Conservation (phyloP, 2,888 invertebrate genomes). For the Hyalella azteca region DNA sequence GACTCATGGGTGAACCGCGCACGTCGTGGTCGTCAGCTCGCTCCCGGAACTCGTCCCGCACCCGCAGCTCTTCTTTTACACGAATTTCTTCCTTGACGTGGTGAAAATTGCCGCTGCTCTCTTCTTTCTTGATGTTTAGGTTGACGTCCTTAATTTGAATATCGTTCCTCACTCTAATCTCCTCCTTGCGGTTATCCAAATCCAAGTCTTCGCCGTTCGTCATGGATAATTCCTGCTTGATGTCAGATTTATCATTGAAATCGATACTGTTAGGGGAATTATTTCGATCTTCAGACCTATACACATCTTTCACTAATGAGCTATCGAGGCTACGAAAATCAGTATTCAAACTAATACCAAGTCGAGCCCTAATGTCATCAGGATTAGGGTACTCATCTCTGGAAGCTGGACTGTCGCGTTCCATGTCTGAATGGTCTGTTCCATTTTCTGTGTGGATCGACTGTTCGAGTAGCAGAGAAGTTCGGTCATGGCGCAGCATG, state of each 20-base stretch:
- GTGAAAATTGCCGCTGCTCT: background rate
- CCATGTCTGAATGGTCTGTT: conserved; percentile 56
- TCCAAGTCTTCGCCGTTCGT: conserved; percentile 23
- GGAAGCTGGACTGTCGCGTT: conserved; percentile 43
- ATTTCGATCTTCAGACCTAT: conserved; percentile 49
- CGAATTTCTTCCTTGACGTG: conserved; percentile 48
- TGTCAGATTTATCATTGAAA: conserved; percentile 46
- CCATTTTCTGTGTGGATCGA: conserved; percentile 51
- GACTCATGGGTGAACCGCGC: conserved; percentile 48
- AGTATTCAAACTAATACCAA: conserved; percentile 13
- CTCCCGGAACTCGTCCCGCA: conserved; percentile 56
- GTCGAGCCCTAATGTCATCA: background rate
- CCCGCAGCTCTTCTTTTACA: conserved; percentile 57
- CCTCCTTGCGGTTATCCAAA: conserved; percentile 1
- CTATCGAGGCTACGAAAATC: conserved; percentile 38
- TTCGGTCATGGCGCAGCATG: conserved; percentile 49
- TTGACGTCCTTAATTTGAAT: conserved; percentile 22
- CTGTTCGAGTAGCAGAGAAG: conserved; percentile 5
- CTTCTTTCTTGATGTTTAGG: conserved; percentile 24
- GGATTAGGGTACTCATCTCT: conserved; percentile 32
- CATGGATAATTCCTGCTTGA: conserved; percentile 37
- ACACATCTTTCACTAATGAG: conserved; percentile 35
- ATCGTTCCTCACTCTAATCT: conserved; percentile 31
- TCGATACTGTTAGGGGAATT: conserved; percentile 50
- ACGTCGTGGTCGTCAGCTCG: conserved; percentile 51